These are phyloP conservation scores for Tinea trinotella DNA, from an alignment of 2,888 invertebrate species.

Conservation along the genomic window DNA sequence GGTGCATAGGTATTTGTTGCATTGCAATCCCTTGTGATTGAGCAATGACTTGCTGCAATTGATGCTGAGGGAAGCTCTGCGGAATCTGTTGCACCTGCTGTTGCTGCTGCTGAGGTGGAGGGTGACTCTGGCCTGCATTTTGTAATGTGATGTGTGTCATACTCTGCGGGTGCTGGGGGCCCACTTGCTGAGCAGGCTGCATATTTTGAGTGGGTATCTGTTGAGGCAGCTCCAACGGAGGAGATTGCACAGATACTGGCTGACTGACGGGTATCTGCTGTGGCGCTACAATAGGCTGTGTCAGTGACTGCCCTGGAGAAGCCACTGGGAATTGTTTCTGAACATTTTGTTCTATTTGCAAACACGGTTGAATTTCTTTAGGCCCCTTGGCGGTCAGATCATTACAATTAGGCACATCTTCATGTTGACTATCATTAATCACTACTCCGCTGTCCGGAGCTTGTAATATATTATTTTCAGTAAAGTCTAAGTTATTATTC, in stretches of 20 bases:
- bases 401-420: conserved; percentile 50
- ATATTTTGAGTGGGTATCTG: conserved; percentile 61
- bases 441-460: conserved; percentile 69
- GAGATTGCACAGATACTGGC: conserved; percentile 63
- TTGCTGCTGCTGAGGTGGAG: conserved; percentile 46
- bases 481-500: conserved; percentile 62
- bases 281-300: conserved; percentile 59
- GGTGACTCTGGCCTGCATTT: conserved; percentile 49
- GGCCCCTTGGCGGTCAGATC: conserved; percentile 63
- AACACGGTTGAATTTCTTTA: conserved; percentile 59
- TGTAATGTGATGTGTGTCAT: conserved; percentile 69
- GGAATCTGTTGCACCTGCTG: conserved; percentile 67
- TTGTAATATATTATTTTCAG: conserved; percentile 50
- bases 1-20: conserved; percentile 69
- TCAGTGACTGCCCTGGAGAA: conserved; percentile 66
- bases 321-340: conserved; percentile 68
- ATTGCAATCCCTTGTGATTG: conserved; percentile 64
- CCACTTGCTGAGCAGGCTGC: conserved; percentile 54
- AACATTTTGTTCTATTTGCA: conserved; percentile 62
- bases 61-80: conserved; percentile 69
- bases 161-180: conserved; percentile 64
- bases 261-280: conserved; percentile 55
- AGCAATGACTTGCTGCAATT: conserved; percentile 65
- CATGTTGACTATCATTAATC: conserved; percentile 66
- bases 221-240: conserved; percentile 66